These are phyloP conservation scores for Caenorhabditis afra DNA, from an alignment of 2,888 invertebrate species.

Conservation along the genomic window DNA sequence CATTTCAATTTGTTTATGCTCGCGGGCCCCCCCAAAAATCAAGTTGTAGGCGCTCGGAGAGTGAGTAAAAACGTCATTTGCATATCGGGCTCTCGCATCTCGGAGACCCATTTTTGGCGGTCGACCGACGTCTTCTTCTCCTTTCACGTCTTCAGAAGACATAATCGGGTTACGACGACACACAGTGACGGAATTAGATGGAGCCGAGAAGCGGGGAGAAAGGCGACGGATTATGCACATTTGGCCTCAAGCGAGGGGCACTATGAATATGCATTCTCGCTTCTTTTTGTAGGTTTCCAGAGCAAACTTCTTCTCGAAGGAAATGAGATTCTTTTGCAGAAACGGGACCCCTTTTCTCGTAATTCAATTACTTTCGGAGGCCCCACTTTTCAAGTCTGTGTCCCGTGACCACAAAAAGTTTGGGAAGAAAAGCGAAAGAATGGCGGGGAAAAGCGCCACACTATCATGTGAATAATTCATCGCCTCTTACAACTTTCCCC, in stretches of 20 bases:
- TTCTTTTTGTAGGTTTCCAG: background rate
- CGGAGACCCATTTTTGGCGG: constrained; percentile 29
- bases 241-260: no score
- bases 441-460: constrained; percentile 33
- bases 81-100: constrained; percentile 53
- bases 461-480: constrained; percentile 57
- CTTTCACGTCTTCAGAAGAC: constrained; percentile 42
- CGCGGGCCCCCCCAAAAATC: background rate
- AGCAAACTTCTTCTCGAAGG: constrained; percentile 3
- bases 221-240: constrained; percentile 42
- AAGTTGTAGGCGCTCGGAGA: background rate
- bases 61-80: constrained; percentile 35
- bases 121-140: no score
- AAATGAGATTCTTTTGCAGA: background rate
- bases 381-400: background rate
- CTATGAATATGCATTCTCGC: constrained; percentile 9
- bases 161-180: constrained; percentile 54
- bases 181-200: constrained; percentile 53
- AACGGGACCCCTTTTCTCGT: background rate
- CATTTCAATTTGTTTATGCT: constrained; percentile 15
- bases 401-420: constrained; percentile 4
- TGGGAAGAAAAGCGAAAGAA: constrained; percentile 17
- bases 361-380: constrained; percentile 42
- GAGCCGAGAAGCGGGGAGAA: constrained; percentile 33
- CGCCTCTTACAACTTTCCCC: constrained; percentile 46